Conservation (phyloP, 2,113 vertebrate species). For the Chionomys nivalis region DNA sequence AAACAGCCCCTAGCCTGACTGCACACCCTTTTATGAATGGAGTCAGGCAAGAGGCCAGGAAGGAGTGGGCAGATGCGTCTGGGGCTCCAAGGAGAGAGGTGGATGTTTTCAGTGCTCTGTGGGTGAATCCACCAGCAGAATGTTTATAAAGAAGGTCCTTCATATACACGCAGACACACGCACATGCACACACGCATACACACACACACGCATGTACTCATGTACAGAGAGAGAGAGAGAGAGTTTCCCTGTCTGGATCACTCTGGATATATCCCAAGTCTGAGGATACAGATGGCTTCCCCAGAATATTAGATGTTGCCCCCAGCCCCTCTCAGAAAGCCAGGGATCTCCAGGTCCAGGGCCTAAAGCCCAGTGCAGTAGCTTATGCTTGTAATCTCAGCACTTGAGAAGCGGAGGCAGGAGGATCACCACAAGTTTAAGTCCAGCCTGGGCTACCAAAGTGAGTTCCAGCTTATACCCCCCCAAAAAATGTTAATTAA, state of each 20-base stretch:
- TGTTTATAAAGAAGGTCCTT: not conserved
- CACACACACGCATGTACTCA: too few relatives aligned
- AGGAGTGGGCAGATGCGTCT: not conserved
- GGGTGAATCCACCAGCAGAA: not conserved
- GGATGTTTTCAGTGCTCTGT: not conserved
- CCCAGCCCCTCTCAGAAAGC: not conserved
- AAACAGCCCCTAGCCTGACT: not conserved
- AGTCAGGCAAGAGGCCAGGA: not conserved
- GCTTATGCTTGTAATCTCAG: not conserved
- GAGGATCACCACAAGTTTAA: not conserved
- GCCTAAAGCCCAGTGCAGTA: not conserved
- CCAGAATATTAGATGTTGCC: not conserved
- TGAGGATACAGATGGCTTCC: not conserved
- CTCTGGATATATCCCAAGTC: conserved; percentile 34
- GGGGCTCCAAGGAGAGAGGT: not conserved
- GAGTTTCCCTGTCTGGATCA: not conserved
- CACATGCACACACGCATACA: too few relatives aligned
- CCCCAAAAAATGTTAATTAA: not conserved
- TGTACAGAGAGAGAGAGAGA: too few relatives aligned
- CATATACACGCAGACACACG: too few relatives aligned
- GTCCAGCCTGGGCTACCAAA: not conserved
- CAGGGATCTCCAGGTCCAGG: not conserved
- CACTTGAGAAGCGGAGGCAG: not conserved
- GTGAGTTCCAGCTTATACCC: not conserved
- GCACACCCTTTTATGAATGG: not conserved